Base-by-base conservation (phyloP, 2,113 vertebrate species). In the Salvator merianae region DNA sequence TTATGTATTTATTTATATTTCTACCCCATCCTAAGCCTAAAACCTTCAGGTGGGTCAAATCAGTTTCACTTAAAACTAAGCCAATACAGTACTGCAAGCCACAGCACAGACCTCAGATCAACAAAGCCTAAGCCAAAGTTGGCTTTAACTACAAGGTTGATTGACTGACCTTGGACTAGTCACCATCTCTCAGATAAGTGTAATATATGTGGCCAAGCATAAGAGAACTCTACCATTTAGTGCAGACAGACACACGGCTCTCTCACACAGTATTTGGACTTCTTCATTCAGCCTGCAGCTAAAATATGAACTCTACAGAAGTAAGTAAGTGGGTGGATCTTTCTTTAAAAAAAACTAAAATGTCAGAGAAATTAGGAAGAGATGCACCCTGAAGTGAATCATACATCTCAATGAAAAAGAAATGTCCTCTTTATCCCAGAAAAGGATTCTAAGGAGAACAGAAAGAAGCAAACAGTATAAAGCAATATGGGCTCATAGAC, bases 301-400 rank as follows among this genome's bases (percentile, higher is more conserved):
- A 18, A 18, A 43, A 82, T 40, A 38, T 7, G 22, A 50, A 24
- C 14, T 16, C 50, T 12, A 59, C 20, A 24, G 43, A 8, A 3
- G 2, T 43, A 1, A 22, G 9, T 7, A 47, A 9, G 6, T 24
- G 1, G n/a, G n/a, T n/a, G n/a, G n/a, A n/a, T n/a, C n/a, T n/a
- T n/a, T n/a, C n/a, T n/a, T n/a, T n/a, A n/a, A n/a, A n/a, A n/a
- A n/a, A 59, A 43, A 55, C 16, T 1, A 20, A 43, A 4, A 71
- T 47, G 24, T 30, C n/a, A 47, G 13, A 26, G 55, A 59, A 59
- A 59, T 59, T 20, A 59, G 55, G 18, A 20, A 59, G 20, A 76
- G 34, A 5, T 55, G 6, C 24, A 71, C 43, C 28, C 12, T 26
- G 28, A 63, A 68, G 14, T 13, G 34, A 69, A 26, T 22, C n/a